Percentiles rank a stretch among this genome's conserved stretches.
phyloP scores from a whole-genome alignment of 2,888 invertebrate genomes.

The Trisateles emortualis region DNA sequence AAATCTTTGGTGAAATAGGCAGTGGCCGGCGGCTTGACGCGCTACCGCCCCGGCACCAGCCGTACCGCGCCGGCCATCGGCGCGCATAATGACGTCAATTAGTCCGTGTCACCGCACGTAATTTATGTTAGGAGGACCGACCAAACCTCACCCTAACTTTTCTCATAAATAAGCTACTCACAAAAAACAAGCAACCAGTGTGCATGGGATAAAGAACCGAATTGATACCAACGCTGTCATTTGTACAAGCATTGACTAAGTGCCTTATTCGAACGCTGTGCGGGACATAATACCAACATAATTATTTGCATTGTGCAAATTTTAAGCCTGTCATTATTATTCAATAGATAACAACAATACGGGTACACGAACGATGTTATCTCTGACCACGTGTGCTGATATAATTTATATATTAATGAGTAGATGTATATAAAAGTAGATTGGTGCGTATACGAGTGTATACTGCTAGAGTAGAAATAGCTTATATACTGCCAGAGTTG shows the following conservation, averaged over 20 bases:
- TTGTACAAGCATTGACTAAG: constrained; percentile 22
- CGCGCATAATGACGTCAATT: constrained; percentile 72
- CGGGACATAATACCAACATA: constrained; percentile 27
- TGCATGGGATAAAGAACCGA: constrained; percentile 48
- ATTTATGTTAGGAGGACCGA: constrained; percentile 69
- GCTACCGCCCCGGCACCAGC: constrained; percentile 13
- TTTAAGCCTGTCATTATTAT: constrained; percentile 33
- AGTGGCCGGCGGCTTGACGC: constrained; percentile 27
- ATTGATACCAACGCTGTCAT: constrained; percentile 36
- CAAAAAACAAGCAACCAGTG: constrained; percentile 63
- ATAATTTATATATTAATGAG: constrained; percentile 30
- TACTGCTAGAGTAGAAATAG: constrained; percentile 46
- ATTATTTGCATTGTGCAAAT: constrained; percentile 32
- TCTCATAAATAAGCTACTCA: constrained; percentile 69
- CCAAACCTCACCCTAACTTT: constrained; percentile 68
- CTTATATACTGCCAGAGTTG: constrained; percentile 43
- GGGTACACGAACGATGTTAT: constrained; percentile 36
- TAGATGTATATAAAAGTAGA: constrained; percentile 8
- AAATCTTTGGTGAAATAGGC: constrained; percentile 38
- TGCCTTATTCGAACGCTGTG: constrained; percentile 25
- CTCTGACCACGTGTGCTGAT: constrained; percentile 23
- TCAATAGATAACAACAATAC: constrained; percentile 37
- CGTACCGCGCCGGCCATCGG: constrained; percentile 54
- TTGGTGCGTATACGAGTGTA: constrained; percentile 29
- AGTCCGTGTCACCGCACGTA: constrained; percentile 71